Percentiles rank a stretch among this genome's conserved stretches.
Conservation (phyloP, 2,113 vertebrate genomes). For the Hippocampus abdominalis region DNA sequence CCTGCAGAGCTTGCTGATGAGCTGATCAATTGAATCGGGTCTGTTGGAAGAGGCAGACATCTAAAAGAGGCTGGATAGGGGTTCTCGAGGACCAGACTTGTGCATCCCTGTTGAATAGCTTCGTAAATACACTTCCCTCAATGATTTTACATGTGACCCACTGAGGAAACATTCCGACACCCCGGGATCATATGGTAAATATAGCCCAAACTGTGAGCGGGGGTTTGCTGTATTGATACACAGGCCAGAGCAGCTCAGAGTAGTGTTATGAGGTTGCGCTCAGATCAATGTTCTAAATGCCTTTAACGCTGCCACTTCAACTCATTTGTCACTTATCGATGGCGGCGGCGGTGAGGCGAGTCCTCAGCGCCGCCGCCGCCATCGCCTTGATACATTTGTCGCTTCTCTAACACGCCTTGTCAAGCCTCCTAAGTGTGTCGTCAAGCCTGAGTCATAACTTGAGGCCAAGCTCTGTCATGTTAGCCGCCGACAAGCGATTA, state of each 20-base stretch:
- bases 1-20: too few relatives aligned
- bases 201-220: background rate
- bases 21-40: too few relatives aligned
- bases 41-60: too few relatives aligned
- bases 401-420: conserved; percentile 44
- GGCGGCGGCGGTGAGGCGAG: conserved; percentile 3
- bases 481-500: conserved; percentile 50
- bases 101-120: too few relatives aligned
- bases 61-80: too few relatives aligned
- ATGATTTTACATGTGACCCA: too few relatives aligned
- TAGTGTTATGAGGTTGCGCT: conserved; percentile 88
- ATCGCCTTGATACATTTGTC: conserved; percentile 15
- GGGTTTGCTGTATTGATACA: conserved; percentile 29
- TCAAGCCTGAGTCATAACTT: conserved; percentile 58
- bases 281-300: conserved; percentile 81
- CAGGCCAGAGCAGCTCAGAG: conserved; percentile 67
- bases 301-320: conserved; percentile 77
- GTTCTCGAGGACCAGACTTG: too few relatives aligned
- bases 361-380: background rate
- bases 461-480: conserved; percentile 61
- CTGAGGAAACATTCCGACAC: background rate
- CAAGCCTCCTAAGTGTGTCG: conserved; percentile 58
- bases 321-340: conserved; percentile 84
- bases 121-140: too few relatives aligned
- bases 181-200: background rate